These are phyloP conservation scores for Trichogramma pretiosum DNA, from an alignment of 1,140 invertebrate genomes.

Conservation along the genomic window DNA sequence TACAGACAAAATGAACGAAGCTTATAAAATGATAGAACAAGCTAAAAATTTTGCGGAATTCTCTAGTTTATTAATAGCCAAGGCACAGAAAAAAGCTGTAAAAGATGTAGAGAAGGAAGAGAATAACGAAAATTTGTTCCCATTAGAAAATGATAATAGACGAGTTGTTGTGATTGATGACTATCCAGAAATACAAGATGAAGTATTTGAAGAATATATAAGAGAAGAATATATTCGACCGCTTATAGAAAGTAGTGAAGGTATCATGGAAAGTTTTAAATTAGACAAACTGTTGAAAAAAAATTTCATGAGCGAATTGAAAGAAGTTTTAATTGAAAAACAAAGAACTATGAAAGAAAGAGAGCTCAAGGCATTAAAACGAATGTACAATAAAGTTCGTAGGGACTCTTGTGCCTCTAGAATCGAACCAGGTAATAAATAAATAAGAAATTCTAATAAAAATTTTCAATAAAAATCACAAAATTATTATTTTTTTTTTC, in stretches of 20 bases:
- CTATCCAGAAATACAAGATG: conserved; percentile 37
- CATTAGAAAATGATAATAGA: conserved; percentile 7
- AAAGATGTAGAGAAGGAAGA: neutral
- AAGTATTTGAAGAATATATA: conserved; percentile 43
- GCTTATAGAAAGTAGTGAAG: conserved; percentile 27
- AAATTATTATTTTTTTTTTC: no score
- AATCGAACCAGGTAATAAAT: conserved; percentile 5
- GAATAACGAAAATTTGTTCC: conserved; percentile 6
- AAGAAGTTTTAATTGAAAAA: conserved; percentile 39
- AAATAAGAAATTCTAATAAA: no score
- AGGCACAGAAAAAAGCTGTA: conserved; percentile 12
- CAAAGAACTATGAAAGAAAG: conserved; percentile 36
- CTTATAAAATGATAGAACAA: conserved; percentile 31
- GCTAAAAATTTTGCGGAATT: conserved; percentile 36
- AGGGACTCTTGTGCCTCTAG: conserved; percentile 6
- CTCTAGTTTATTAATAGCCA: conserved; percentile 29
- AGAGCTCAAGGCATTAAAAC: conserved; percentile 34
- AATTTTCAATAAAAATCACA: no score
- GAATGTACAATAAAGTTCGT: conserved; percentile 26
- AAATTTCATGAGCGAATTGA: conserved; percentile 41
- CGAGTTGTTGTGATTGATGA: conserved; percentile 24
- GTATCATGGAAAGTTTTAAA: conserved; percentile 24
- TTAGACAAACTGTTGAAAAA: conserved; percentile 31
- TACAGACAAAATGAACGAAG: conserved; percentile 27
- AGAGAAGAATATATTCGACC: conserved; percentile 37